Evolutionary conservation across 2,888 invertebrate genomes (phyloP).

Genomic region (Argyresthia goedartella): DNA sequence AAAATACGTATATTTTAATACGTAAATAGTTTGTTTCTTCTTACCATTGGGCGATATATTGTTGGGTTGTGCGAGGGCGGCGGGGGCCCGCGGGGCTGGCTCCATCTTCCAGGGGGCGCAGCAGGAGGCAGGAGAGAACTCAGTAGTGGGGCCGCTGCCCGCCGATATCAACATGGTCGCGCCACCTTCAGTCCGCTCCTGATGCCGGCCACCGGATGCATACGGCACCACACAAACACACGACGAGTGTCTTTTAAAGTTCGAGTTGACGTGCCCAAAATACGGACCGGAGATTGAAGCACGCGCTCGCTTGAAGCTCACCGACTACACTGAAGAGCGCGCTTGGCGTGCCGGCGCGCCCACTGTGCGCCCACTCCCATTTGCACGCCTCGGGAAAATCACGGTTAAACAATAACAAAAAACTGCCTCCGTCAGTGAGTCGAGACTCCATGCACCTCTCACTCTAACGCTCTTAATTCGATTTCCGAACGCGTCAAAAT

Average conservation of each 20-base stretch:
- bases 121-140: slow-evolving; percentile 70
- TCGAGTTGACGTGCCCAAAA: too few species aligned
- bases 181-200: slow-evolving; percentile 37
- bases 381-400: slow-evolving; percentile 68
- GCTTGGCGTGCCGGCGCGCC: slow-evolving; percentile 65
- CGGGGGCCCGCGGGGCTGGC: slow-evolving; percentile 68
- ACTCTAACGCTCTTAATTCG: slow-evolving; percentile 67
- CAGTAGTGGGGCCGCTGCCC: slow-evolving; percentile 71
- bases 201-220: slow-evolving; percentile 31
- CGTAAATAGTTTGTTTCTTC: slow-evolving; percentile 15
- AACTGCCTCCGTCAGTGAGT: slow-evolving; percentile 47
- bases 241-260: too few species aligned
- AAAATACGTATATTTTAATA: too few species aligned
- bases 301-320: slow-evolving; percentile 69
- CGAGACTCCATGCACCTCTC: slow-evolving; percentile 58
- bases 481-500: slow-evolving; percentile 69
- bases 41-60: slow-evolving; percentile 73
- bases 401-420: slow-evolving; percentile 63
- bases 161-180: slow-evolving; percentile 76
- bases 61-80: slow-evolving; percentile 56
- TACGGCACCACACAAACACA: slow-evolving; percentile 29
- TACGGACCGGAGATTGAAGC: slow-evolving; percentile 37
- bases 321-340: slow-evolving; percentile 71
- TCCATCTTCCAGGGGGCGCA: slow-evolving; percentile 77
- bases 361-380: slow-evolving; percentile 68